phyloP scores from a whole-genome alignment of 2,113 vertebrate species.

The Neofelis nebulosa region DNA sequence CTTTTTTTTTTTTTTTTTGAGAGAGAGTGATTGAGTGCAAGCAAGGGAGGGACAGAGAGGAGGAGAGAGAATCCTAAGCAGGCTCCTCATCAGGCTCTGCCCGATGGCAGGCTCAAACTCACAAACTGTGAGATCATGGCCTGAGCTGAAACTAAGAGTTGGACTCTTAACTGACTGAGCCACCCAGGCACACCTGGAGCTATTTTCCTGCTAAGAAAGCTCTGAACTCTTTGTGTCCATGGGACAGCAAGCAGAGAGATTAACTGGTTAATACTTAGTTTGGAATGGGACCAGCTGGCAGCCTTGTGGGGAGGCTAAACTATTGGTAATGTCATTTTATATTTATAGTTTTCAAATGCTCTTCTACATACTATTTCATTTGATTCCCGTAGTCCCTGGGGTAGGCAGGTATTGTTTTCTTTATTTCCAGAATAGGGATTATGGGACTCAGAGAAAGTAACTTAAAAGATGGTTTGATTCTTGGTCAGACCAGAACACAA shows the following conservation, averaged over 20 bases:
- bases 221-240: not conserved
- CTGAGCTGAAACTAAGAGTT: too few species aligned
- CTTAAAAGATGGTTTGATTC: constrained; percentile 4
- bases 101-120: too few species aligned
- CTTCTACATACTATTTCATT: not conserved
- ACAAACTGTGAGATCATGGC: too few species aligned
- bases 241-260: not conserved
- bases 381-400: not conserved
- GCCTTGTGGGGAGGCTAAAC: not conserved
- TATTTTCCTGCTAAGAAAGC: constrained; percentile 52
- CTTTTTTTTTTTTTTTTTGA: too few species aligned
- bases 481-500: not conserved
- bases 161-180: too few species aligned
- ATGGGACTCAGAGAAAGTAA: not conserved
- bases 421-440: not conserved
- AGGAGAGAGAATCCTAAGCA: too few species aligned
- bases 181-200: not conserved
- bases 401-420: not conserved
- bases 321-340: not conserved
- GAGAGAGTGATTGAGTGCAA: too few species aligned
- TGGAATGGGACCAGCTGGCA: not conserved
- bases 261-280: not conserved
- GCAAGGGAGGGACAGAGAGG: too few species aligned
- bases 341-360: constrained; percentile 28
- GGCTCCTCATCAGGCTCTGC: too few species aligned